Base-by-base conservation (phyloP, 2,797 vertebrate genomes). In the Eulemur mongoz region DNA sequence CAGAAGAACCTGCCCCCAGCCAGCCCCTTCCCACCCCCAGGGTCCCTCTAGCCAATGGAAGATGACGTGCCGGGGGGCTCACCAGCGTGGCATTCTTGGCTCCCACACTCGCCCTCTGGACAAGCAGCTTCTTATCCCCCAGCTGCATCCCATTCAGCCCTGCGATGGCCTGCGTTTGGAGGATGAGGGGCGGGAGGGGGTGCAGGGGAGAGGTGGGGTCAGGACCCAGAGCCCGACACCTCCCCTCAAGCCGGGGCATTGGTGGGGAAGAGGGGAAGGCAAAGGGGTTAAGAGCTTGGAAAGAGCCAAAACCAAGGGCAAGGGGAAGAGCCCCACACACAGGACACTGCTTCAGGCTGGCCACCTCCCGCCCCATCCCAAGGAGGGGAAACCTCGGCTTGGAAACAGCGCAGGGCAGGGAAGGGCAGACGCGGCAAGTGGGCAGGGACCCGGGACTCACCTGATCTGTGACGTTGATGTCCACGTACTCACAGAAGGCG, bases 401-500 rank as follows among this genome's bases (percentile, higher is more conserved):
- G 9, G 57, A 67, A 30, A 52, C 20, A 83, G 40, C 38, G 27
- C 14, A 25, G 48, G 43, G 57, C 0, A 0, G 59, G 76, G 45
- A 69, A 85, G 65, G 89, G 57, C n/a, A 14, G 59, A 79, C 0
- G 13, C 1, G 17, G 12, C 9, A 7, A 7, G 8, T 14, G 22
- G 38, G 32, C 15, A 25, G 35, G 38, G 35, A 5, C 38, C 61
- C 1, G 0, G 18, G 81, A 65, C 96, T 97, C 98, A 99, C 99
- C 99, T 99, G 99, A 90, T 99, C 99, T 4, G 99, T 99, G 76
- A 99, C 99, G 98, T 99, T 99, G 98, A 99, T 99, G 88, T 99
- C 99, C 94, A 99, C 99, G 94, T 99, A 99, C 99, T 99, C 99
- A 98, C 99, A 99, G 98, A 99, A 99, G 83, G 99, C 99, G 70